phyloP scores from a whole-genome alignment of 2,797 vertebrate species.

The Cryptoblepharus egeriae region DNA sequence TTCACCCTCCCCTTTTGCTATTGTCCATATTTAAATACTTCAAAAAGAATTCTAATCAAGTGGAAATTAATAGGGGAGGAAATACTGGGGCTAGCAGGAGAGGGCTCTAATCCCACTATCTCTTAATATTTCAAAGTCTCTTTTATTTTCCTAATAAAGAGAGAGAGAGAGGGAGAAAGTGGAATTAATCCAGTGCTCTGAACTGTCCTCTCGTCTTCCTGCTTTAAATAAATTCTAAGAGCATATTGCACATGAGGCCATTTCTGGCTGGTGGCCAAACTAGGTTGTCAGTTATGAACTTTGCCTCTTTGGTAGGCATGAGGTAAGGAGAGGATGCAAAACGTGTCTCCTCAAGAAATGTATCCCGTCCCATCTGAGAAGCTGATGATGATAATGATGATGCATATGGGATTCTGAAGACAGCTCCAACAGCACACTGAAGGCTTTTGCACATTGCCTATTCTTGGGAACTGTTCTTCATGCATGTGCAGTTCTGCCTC shows the following conservation, averaged over 20 bases:
- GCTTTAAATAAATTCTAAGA: conserved; percentile 96
- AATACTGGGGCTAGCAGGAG: conserved; percentile 94
- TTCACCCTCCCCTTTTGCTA: conserved; percentile 95
- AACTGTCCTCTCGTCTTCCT: conserved; percentile 94
- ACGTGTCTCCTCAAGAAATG: background rate
- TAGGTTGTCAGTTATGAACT: conserved; percentile 82
- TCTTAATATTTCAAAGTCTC: conserved; percentile 99
- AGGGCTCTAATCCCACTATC: conserved; percentile 99
- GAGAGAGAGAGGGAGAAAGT: conserved; percentile 76
- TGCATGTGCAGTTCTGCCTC: background rate
- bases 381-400: too few species aligned
- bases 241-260: conserved; percentile 85
- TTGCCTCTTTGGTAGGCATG: conserved; percentile 62
- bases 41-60: conserved; percentile 99
- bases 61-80: conserved; percentile 98
- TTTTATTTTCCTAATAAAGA: conserved; percentile 99
- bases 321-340: background rate
- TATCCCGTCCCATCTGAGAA: background rate
- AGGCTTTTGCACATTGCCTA: background rate
- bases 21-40: conserved; percentile 99
- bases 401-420: background rate
- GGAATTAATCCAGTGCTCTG: conserved; percentile 98
- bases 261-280: conserved; percentile 84
- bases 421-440: too few species aligned
- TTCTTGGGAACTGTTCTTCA: background rate